A percentile compares a stretch with the other conserved stretches of the same genome.
Evolutionary conservation across 2,113 vertebrate species (phyloP).

Genomic region (Hypocryptadius cinnamomeus): DNA sequence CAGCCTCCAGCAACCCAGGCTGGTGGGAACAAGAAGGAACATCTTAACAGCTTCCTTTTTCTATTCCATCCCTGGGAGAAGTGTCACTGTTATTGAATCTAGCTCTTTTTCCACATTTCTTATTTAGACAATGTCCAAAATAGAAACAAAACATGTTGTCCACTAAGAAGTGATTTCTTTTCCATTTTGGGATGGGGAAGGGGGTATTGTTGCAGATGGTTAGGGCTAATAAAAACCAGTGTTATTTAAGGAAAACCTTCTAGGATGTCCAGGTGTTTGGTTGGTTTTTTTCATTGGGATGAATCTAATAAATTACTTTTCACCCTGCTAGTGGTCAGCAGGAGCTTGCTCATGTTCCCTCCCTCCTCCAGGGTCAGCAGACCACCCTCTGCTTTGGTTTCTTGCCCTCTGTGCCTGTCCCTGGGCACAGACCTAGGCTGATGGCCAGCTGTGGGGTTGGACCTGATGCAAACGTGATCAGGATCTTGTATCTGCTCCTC

Average conservation of each 20-base stretch:
- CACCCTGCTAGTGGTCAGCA: background rate
- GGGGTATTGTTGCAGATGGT: background rate
- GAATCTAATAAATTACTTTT: background rate
- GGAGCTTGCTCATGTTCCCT: background rate
- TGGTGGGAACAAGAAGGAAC: background rate
- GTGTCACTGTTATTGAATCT: background rate
- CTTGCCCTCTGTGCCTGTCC: background rate
- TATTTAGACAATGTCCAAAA: background rate
- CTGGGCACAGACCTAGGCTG: background rate
- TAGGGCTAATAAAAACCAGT: background rate
- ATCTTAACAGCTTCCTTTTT: background rate
- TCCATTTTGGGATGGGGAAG: background rate
- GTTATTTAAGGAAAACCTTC: background rate
- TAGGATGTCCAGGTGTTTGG: background rate
- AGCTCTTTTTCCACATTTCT: background rate
- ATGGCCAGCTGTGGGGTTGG: rapidly evolving
- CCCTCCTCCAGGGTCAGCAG: background rate
- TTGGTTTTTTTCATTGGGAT: background rate
- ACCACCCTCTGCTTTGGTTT: background rate
- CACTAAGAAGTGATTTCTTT: background rate
- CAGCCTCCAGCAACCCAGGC: background rate
- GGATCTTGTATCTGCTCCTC: background rate
- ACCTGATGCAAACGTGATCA: background rate
- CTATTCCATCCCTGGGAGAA: background rate
- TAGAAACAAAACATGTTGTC: background rate